Evolutionary conservation across 2,113 vertebrate genomes (phyloP).

Genomic region (Tyrannus savana): DNA sequence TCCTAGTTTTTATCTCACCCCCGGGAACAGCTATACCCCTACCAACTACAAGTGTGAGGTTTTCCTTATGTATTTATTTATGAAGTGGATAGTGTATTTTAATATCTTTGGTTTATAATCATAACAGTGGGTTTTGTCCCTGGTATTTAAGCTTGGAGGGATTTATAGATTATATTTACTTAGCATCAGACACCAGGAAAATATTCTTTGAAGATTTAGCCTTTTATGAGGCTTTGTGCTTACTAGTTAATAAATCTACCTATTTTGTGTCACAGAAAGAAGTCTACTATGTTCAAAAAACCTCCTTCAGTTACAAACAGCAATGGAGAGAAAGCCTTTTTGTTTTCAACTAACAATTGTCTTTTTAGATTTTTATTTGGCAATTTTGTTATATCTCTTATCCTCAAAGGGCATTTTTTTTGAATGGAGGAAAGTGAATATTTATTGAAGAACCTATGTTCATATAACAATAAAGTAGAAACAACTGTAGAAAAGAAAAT

Average conservation of each 20-base stretch:
- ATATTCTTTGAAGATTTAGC: background rate
- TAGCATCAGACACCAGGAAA: background rate
- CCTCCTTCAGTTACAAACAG: background rate
- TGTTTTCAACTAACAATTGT: background rate
- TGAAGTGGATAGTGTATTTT: background rate
- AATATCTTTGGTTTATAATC: constrained; percentile 11
- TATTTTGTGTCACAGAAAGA: background rate
- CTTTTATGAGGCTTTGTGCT: background rate
- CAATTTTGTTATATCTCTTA: background rate
- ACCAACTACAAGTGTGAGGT: background rate
- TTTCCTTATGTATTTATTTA: constrained; percentile 41
- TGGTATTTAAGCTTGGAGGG: background rate
- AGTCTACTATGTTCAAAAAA: background rate
- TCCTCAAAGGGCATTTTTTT: background rate
- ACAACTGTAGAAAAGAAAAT: background rate
- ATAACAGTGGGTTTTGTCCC: background rate
- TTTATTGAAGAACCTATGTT: background rate
- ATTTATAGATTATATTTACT: background rate
- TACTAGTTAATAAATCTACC: background rate
- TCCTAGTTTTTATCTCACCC: background rate
- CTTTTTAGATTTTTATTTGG: background rate
- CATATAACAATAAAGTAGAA: background rate
- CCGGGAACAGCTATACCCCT: background rate
- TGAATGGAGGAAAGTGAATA: background rate
- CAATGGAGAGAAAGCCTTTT: background rate